Evolutionary conservation across 64 coral and sea anemone species (phyloP).

Genomic region (Montipora cactus): DNA sequence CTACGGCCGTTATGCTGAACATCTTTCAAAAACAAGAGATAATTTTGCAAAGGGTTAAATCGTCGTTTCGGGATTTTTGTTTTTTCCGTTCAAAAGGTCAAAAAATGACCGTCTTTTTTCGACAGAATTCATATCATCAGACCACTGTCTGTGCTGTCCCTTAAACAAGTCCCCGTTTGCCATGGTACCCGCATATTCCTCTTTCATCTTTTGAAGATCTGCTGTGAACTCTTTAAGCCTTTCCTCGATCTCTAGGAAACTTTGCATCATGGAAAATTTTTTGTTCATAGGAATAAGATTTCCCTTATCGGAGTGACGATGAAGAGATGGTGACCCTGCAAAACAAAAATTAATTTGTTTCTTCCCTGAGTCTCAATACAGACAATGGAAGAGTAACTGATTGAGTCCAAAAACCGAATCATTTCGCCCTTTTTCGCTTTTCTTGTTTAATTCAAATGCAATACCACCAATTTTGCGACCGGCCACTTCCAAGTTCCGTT

Average conservation of each 20-base stretch:
- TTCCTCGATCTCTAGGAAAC: conserved; percentile 23
- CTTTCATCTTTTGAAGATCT: conserved; percentile 10
- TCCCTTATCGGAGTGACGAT: background rate
- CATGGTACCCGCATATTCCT: conserved; percentile 1
- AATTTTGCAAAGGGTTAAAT: background rate
- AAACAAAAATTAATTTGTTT: background rate
- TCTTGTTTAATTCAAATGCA: no score
- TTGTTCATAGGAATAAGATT: conserved; percentile 16
- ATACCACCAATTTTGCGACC: no score
- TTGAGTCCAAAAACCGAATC: no score
- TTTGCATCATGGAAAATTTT: conserved; percentile 27
- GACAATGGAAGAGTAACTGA: background rate
- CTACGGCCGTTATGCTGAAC: background rate
- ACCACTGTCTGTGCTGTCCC: background rate
- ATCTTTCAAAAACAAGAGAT: background rate
- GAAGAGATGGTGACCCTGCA: background rate
- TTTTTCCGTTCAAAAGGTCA: background rate
- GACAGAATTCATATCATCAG: background rate
- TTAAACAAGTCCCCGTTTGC: background rate
- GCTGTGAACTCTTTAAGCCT: conserved; percentile 31
- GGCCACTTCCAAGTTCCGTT: no score
- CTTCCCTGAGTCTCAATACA: background rate
- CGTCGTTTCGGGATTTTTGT: background rate
- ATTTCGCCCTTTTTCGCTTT: no score
- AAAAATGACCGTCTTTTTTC: background rate